phyloP scores from a whole-genome alignment of 2,888 invertebrate genomes.

The Dorcus parallelipipedus region DNA sequence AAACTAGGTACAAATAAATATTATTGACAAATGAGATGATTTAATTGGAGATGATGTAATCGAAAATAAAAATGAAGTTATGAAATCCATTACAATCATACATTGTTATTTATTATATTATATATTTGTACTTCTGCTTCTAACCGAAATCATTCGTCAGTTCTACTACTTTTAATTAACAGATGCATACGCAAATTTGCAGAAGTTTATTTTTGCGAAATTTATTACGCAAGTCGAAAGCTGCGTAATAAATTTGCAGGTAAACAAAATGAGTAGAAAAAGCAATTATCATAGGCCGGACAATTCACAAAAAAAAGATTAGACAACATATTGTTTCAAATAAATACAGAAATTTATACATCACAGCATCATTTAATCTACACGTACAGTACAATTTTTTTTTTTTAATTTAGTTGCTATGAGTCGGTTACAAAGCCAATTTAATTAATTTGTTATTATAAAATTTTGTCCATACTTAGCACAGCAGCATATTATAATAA shows the following conservation, averaged over 20 bases:
- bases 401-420: slow-evolving; percentile 17
- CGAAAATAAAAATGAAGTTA: slow-evolving; percentile 22
- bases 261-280: not conserved
- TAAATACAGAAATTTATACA: slow-evolving; percentile 44
- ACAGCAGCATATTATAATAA: not conserved
- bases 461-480: not conserved
- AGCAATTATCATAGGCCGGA: slow-evolving; percentile 19
- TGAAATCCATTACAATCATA: slow-evolving; percentile 32
- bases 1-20: slow-evolving; percentile 3
- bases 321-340: slow-evolving; percentile 37
- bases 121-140: slow-evolving; percentile 36
- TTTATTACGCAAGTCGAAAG: not conserved
- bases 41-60: slow-evolving; percentile 14
- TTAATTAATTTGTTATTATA: slow-evolving; percentile 10
- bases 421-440: not conserved
- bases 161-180: not conserved
- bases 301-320: slow-evolving; percentile 13
- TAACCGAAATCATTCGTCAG: slow-evolving; percentile 14
- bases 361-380: slow-evolving; percentile 38
- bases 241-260: no score
- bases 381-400: slow-evolving; percentile 19
- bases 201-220: slow-evolving; percentile 13
- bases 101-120: slow-evolving; percentile 19
- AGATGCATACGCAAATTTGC: slow-evolving; percentile 14
- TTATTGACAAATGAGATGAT: slow-evolving; percentile 11